phyloP scores from a whole-genome alignment of 2,888 invertebrate species.

The Eumerus sabulonum region DNA sequence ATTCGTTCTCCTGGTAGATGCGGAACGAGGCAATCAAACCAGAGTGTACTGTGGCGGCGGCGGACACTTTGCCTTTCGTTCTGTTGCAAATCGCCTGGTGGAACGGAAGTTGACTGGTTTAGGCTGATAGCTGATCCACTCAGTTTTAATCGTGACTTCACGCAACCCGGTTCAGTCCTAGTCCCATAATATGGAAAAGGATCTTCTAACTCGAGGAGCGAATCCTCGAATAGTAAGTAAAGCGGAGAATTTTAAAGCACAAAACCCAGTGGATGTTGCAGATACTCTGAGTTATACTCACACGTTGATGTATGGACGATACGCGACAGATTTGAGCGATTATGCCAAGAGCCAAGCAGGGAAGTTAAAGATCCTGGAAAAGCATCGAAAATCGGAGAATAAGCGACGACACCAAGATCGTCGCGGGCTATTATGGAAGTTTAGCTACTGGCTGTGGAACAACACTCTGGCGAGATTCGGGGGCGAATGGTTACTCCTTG shows the following conservation, averaged over 20 bases:
- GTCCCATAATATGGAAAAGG: slow-evolving; percentile 31
- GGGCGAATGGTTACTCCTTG: slow-evolving; percentile 98
- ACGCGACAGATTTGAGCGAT: slow-evolving; percentile 94
- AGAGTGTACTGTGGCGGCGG: no score
- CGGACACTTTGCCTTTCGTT: no score
- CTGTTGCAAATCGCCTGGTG: no score
- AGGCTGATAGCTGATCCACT: no score
- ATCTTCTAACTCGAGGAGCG: slow-evolving; percentile 12
- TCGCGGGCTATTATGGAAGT: slow-evolving; percentile 96
- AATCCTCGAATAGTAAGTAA: slow-evolving; percentile 18
- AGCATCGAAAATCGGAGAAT: slow-evolving; percentile 85
- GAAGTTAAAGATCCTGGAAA: slow-evolving; percentile 86
- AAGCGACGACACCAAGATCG: no score
- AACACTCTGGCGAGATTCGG: slow-evolving; percentile 93
- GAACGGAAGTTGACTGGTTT: neutral
- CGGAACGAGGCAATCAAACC: neutral
- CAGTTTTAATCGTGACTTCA: slow-evolving; percentile 34
- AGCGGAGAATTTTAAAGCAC: slow-evolving; percentile 6
- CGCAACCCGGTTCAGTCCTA: slow-evolving; percentile 5
- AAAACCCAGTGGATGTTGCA: slow-evolving; percentile 69
- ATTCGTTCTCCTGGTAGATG: slow-evolving; percentile 9
- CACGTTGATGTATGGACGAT: slow-evolving; percentile 79
- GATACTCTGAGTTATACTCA: slow-evolving; percentile 75
- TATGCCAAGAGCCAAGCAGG: slow-evolving; percentile 95
- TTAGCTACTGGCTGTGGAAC: slow-evolving; percentile 94